Evolutionary conservation across 2,888 invertebrate species (phyloP), one percentile per base, ranked within the genome.

Genomic region (Ichneumoninae sp.): DNA sequence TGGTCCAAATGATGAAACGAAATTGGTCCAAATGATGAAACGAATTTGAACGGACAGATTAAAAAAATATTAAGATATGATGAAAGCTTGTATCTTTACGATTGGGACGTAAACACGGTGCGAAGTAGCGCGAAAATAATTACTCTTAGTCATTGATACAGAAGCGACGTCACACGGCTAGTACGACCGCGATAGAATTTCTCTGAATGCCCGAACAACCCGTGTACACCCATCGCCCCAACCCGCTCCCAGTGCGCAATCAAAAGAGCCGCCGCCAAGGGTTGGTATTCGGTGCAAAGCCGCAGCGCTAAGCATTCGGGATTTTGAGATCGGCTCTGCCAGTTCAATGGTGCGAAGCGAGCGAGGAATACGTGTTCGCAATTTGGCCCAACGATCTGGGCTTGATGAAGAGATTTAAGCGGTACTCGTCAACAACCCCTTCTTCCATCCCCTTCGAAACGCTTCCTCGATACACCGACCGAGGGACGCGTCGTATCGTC

Each of bases 381-480:
- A 76, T 66, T 76, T 54, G 65, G 76, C 40, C 52, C 57, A 52
- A 76, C 76, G 66, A 76, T 76, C 66, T 66, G 76, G 6, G 66
- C 66, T 76, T 66, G 76, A 76, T 76, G 76, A 76, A 76, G 66
- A 76, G 76, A 76, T 76, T 76, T 76, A 40, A 76, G 76, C 66
- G 76, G 54, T 66, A 52, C 76, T 76, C 76, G 26, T 54, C 54
- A 54, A 66, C 66, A 36, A n/a, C 66, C 66, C 36, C 44, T 60
- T 44, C 26, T 7, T 44, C 16, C 72, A 26, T 26, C 44, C 40
- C 50, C 22, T 65, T 66, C 40, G 52, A 33, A 19, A 33, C 54
- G 54, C 19, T 75, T 65, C 47, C 30, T 50, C 44, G 40, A 62
- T 44, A 40, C 57, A 40, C 47, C 26, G 30, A 74, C 54, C 13